Base-by-base conservation (phyloP, 2,797 vertebrate species). In the Chelidonichthys spinosus region DNA sequence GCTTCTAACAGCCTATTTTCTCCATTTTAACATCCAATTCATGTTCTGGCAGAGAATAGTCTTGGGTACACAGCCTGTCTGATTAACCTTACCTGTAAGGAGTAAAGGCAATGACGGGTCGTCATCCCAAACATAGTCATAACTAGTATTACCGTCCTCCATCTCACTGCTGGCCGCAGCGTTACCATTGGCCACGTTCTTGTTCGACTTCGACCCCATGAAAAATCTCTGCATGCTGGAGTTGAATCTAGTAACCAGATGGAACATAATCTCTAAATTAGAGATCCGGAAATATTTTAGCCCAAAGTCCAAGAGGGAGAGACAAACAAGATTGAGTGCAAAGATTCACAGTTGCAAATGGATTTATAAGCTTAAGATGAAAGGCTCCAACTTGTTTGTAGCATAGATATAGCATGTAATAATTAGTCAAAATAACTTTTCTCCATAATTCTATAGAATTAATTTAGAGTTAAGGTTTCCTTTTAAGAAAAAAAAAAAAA, bases 141-240 rank as follows among this genome's bases (percentile, higher is more conserved):
- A 95, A 95, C 62, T 93, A 93, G 93, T 92, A 97, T 99, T 99
- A 99, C 98, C 98, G 52, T 97, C 97, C 93, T 98, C 97, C 93
- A 98, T 93, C 89, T 99, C 98, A 40, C 94, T 97, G 92, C 94
- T 94, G 90, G 86, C 95, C 39, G 96, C 95, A 0, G 96, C 95
- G 69, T 97, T 97, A 90, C 97, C 96, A 40, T 98, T 99, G 70
- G 96, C 96, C 79, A 97, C 92, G 25, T 96, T 96, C 94, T 97
- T 98, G 37, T 92, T 87, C 0, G 85, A 72, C 69, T 92, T 94
- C 7, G 66, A 11, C 79, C 96, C 92, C 4, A 90, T 96, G 92
- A 98, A 98, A 80, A 97, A 95, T 9, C 52, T 94, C 92, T 98
- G 97, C 94, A 99, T 95, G 92, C 87, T 96, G 85, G 95, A 74